Conservation (phyloP, 2,113 vertebrate genomes). For the Corynorhinus townsendii region DNA sequence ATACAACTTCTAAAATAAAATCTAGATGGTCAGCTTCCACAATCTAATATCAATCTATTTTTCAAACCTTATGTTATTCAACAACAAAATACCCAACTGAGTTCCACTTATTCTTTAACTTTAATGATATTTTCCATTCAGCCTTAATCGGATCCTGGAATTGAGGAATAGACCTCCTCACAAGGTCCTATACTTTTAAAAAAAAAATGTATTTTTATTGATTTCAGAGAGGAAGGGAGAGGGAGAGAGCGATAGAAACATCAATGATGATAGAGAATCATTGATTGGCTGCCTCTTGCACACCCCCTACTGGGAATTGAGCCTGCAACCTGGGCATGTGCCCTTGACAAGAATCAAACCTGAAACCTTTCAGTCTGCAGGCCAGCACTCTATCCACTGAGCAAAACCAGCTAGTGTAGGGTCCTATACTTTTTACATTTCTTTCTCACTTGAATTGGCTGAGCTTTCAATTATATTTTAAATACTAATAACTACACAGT, state of each 20-base stretch:
- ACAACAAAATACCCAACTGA: neutral
- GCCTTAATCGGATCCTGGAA: no score
- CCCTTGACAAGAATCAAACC: no score
- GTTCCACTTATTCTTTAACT: neutral
- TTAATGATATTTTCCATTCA: neutral
- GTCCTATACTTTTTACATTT: neutral
- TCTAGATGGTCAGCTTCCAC: neutral
- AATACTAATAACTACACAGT: neutral
- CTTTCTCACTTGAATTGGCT: neutral
- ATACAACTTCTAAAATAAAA: neutral
- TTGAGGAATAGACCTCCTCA: neutral
- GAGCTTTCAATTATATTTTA: neutral
- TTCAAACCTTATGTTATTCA: neutral
- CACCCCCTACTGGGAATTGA: no score
- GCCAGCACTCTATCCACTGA: no score
- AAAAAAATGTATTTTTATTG: no score
- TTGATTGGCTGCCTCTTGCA: no score
- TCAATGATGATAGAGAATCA: no score
- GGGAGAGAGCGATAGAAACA: no score
- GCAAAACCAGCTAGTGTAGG: no score
- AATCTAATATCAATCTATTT: neutral
- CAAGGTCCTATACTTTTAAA: neutral
- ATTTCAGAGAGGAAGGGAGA: no score
- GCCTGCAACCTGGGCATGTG: no score
- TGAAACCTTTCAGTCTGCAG: no score